Evolutionary conservation across 2,113 vertebrate species (phyloP), one percentile per base, ranked within the genome.

Genomic region (Corydoras sp.): DNA sequence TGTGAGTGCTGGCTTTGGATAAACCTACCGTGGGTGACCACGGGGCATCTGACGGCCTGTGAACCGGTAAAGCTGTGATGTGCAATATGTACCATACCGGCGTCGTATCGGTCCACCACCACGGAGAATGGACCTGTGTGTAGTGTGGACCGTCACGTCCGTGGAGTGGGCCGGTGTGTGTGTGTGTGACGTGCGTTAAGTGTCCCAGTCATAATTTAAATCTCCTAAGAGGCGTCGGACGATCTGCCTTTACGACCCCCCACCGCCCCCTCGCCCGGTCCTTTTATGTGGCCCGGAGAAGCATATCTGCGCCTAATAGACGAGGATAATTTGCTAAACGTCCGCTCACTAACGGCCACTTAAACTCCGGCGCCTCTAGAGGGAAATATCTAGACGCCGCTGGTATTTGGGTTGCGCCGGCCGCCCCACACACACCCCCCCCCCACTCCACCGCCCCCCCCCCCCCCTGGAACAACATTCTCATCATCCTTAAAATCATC

Each of bases 401-500:
- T 86, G 87, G 84, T 86, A 87, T 90, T 87, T 84, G 81, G 71
- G 78, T 60, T 69, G 58, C 11, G 18, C 55, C 29, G 66, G 14
- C 54, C n/a, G 18, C 15, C 73, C 15, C 73, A n/a, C n/a, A n/a
- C n/a, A n/a, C n/a, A n/a, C 18, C 18, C 1, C 18, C 18, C 73
- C 78, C 60, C n/a, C n/a, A n/a, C n/a, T n/a, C n/a, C 11, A 11
- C 55, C 48, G 66, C 9, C 54, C n/a, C 11, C 15, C 73, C 18
- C 18, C 1, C 18, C 18, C 73, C 78, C 60, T 62, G 79, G 74
- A 80, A 81, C 74, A 78, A 81, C 82, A 80, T 88, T 83, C 83
- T 81, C 71, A 13, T 77, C 69, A 78, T 80, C 81, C 68, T 71
- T 71, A 18, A 14, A 48, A 61, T 31, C 15, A 6, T 5, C 30